A percentile compares a stretch with the other conserved stretches of the same genome.
These are phyloP conservation scores for Megalonaias nervosa DNA, from an alignment of 1,140 invertebrate species.

Conservation along the genomic window DNA sequence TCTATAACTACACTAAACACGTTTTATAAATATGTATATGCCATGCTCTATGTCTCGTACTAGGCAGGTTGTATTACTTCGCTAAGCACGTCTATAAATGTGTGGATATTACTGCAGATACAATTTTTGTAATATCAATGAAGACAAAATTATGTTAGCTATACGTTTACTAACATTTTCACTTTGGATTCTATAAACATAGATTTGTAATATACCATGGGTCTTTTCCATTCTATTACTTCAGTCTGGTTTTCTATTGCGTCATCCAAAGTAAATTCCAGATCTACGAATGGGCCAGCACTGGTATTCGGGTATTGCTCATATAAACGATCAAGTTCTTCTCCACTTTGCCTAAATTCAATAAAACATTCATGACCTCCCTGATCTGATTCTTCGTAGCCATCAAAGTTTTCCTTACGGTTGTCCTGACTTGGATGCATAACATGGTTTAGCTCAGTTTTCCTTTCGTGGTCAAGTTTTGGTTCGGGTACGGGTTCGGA, in stretches of 20 bases:
- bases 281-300: slow-evolving; percentile 12
- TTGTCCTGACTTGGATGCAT: no score
- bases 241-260: slow-evolving; percentile 17
- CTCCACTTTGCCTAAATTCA: slow-evolving; percentile 15
- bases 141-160: neutral
- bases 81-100: neutral
- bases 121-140: neutral
- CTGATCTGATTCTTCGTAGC: slow-evolving; percentile 1
- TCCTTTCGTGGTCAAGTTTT: no score
- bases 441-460: no score
- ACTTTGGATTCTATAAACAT: neutral
- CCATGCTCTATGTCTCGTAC: neutral
- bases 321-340: slow-evolving; percentile 20
- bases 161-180: neutral
- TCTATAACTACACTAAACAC: neutral
- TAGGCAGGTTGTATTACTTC: neutral
- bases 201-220: neutral
- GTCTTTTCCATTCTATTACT: slow-evolving; percentile 28
- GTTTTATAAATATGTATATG: neutral
- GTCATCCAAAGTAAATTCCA: slow-evolving; percentile 9
- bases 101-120: neutral
- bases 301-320: neutral
- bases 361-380: slow-evolving; percentile 7
- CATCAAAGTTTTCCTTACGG: neutral
- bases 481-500: no score